Evolutionary conservation across 2,113 vertebrate species (phyloP), one percentile per base, ranked within the genome.

Genomic region (Brienomyrus longianalis): DNA sequence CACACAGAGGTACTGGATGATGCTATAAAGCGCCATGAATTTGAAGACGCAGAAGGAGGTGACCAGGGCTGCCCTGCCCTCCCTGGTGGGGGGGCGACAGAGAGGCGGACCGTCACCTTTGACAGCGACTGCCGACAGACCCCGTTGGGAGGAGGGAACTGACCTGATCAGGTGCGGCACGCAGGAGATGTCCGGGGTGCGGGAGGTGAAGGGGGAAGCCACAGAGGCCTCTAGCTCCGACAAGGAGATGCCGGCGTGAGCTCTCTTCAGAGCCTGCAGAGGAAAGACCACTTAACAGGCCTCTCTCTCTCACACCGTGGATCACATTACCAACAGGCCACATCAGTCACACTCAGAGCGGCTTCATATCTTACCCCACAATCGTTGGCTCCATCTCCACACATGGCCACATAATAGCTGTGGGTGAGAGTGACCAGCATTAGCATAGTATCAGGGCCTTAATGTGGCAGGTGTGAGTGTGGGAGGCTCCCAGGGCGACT

Each of bases 351-450:
- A 66, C 21, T 35, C 51, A 87, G 50, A 48, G 83, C 3, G 27
- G 10, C n/a, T 70, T 27, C 62, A 31, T 70, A 27, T 91, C 93
- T 93, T 84, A 94, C 93, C 86, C 93, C 92, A 23, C 93, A 94
- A 74, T 94, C 93, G 39, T 94, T 94, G 87, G 93, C 93, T 23
- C 93, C 93, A 43, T 94, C 93, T 3, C 93, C 93, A 66, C 93
- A 94, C 93, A 94, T 94, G 21, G 92, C 92, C 80, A 94, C 93
- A 35, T 83, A 94, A 87, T 94, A 94, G 90, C 92, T 94, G 90
- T 19, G 87, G 52, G 17, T 9, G 45, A 66, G 84, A 90, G 23
- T 74, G 17, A 48, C 0, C 35, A 45, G 43, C 52, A 70, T 48
- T 35, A n/a, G 31, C 21, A 48, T 0, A 31, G 1, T 52, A 52